These are phyloP conservation scores for Agonopterix subpropinquella DNA, from an alignment of 2,888 invertebrate species.

Conservation along the genomic window DNA sequence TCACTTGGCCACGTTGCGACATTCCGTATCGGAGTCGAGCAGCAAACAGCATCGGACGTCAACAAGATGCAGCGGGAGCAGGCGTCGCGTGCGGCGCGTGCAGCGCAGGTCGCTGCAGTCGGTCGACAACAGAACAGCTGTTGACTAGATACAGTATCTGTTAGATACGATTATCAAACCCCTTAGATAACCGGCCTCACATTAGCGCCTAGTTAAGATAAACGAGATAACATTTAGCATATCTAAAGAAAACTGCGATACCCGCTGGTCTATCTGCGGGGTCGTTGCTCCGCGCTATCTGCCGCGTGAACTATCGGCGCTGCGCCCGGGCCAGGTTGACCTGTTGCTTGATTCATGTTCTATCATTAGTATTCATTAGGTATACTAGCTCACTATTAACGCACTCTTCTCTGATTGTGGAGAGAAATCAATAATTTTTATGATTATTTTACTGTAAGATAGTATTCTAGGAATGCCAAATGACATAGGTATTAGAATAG, in stretches of 20 bases:
- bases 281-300: constrained; percentile 38
- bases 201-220: constrained; percentile 72
- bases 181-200: constrained; percentile 59
- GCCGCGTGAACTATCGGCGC: background rate
- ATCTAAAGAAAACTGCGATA: constrained; percentile 57
- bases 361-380: no score
- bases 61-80: background rate
- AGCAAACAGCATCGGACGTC: background rate
- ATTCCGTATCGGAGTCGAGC: no score
- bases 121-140: constrained; percentile 39
- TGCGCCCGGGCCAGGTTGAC: no score
- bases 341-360: no score
- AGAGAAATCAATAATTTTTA: no score
- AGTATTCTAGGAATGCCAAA: no score
- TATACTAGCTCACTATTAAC: no score
- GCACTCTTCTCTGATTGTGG: no score
- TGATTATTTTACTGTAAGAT: no score
- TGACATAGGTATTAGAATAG: no score
- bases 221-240: constrained; percentile 71
- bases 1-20: background rate
- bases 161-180: constrained; percentile 65
- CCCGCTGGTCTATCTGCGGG: constrained; percentile 39
- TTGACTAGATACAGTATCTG: constrained; percentile 54
- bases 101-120: constrained; percentile 5
- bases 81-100: constrained; percentile 4